A percentile compares a stretch with the other conserved stretches of the same genome.
Evolutionary conservation across 2,113 vertebrate species (phyloP).

Genomic region (Lanius collurio): DNA sequence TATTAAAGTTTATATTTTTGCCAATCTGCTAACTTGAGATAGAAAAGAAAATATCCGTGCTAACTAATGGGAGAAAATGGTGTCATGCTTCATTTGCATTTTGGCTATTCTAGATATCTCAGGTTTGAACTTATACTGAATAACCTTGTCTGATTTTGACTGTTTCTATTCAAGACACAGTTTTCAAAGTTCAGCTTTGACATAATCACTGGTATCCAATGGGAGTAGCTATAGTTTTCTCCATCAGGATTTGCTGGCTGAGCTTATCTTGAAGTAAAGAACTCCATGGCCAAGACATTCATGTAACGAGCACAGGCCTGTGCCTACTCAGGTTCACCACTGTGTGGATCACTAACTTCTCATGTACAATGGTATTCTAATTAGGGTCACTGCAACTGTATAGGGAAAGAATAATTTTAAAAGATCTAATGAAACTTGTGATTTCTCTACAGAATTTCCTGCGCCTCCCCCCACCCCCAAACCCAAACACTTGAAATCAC

Average conservation of each 20-base stretch:
- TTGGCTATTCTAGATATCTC: not conserved
- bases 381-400: not conserved
- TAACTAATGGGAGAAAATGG: not conserved
- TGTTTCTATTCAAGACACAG: not conserved
- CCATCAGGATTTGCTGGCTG: not conserved
- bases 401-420: not conserved
- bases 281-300: not conserved
- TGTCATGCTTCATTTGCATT: not conserved
- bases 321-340: not conserved
- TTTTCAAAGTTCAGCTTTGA: not conserved
- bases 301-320: not conserved
- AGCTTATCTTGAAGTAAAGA: not conserved
- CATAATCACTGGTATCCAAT: not conserved
- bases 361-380: not conserved
- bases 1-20: not conserved
- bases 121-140: not conserved
- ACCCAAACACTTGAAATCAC: not conserved
- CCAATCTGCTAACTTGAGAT: not conserved
- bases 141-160: not conserved
- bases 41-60: not conserved
- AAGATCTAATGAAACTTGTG: not conserved
- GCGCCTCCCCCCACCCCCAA: accelerated
- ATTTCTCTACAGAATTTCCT: not conserved
- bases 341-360: not conserved
- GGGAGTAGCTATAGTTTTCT: not conserved